These are phyloP conservation scores for Chelonoidis abingdonii DNA, from an alignment of 2,113 vertebrate genomes.

Conservation along the genomic window DNA sequence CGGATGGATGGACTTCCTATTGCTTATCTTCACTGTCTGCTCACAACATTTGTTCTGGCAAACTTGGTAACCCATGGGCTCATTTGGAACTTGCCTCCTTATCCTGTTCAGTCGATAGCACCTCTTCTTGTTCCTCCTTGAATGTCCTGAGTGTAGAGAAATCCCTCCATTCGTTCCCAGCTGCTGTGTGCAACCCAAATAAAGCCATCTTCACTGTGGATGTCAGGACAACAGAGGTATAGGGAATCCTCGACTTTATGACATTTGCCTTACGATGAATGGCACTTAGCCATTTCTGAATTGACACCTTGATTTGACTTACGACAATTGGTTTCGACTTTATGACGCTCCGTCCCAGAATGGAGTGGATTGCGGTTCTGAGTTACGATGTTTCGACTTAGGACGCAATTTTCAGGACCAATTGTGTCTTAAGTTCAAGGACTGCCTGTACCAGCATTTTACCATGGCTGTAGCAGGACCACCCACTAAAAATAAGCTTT, in stretches of 20 bases:
- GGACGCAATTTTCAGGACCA: no score
- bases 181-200: conserved; percentile 80
- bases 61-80: background rate
- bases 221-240: conserved; percentile 84
- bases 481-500: background rate
- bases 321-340: no score
- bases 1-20: conserved; percentile 79
- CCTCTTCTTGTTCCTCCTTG: conserved; percentile 80
- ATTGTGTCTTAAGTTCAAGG: no score
- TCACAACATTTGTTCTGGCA: conserved; percentile 73
- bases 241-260: no score
- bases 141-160: conserved; percentile 64
- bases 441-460: conserved; percentile 54
- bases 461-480: background rate
- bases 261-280: no score
- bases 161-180: conserved; percentile 50
- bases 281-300: no score
- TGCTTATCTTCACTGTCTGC: conserved; percentile 78
- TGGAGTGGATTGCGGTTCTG: no score
- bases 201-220: conserved; percentile 86
- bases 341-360: no score
- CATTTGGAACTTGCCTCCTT: conserved; percentile 22
- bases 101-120: conserved; percentile 35
- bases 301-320: no score
- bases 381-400: no score